These are phyloP conservation scores for Ruditapes philippinarum DNA, from an alignment of 1,140 invertebrate species.

Conservation along the genomic window DNA sequence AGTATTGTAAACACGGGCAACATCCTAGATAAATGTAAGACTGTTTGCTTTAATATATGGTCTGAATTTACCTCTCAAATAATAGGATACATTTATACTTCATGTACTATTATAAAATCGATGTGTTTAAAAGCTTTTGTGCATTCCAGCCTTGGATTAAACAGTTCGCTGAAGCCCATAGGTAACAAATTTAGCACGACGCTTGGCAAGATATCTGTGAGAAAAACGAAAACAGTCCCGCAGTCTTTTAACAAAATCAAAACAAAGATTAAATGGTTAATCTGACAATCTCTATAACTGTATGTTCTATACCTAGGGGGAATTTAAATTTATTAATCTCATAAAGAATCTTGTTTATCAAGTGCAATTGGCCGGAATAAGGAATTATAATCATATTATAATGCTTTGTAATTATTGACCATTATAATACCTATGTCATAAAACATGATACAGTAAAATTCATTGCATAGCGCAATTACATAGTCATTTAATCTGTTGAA, in stretches of 20 bases:
- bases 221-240: not conserved
- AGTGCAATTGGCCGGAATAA: not conserved
- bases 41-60: not conserved
- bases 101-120: not conserved
- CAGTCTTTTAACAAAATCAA: not conserved
- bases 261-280: slow-evolving; percentile 2
- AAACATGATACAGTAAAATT: not conserved
- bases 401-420: not conserved
- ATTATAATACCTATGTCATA: not conserved
- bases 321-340: not conserved
- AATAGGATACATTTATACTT: not conserved
- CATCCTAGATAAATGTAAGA: not conserved
- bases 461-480: too few relatives aligned
- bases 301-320: not conserved
- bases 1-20: too few relatives aligned
- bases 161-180: not conserved
- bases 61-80: not conserved
- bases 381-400: not conserved
- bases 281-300: not conserved
- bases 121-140: not conserved
- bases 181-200: not conserved
- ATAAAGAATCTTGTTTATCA: not conserved
- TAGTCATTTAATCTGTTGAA: too few relatives aligned
- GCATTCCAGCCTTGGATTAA: not conserved
- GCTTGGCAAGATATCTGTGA: not conserved